Evolutionary conservation across 2,797 vertebrate species (phyloP), one percentile per base, ranked within the genome.

Genomic region (Liparis tanakae): DNA sequence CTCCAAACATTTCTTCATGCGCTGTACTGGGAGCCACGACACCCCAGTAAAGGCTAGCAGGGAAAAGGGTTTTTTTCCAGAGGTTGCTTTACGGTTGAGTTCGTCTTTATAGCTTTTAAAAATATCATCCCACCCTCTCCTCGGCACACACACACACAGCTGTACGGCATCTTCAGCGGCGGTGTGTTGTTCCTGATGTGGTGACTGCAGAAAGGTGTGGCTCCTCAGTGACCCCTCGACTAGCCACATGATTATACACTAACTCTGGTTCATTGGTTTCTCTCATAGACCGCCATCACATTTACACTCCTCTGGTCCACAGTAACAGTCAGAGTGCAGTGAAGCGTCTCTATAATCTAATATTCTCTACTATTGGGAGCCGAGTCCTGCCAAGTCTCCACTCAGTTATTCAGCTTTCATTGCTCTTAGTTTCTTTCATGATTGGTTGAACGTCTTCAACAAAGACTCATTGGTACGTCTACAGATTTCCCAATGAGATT

Each of bases 51-150:
- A 84, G 77, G 53, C 63, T 65, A 43, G 34, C 30, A 67, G 67
- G 67, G 67, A 64, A 76, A 50, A 48, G 62, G 79, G 75, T 67
- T 51, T 50, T 77, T 82, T 84, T 74, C 54, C 68, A 67, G 34
- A 63, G 54, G 70, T 87, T 43, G 30, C 70, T 72, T 84, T 82
- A 75, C 62, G 72, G 54, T 74, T 71, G 73, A 74, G 76, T 63
- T 76, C 64, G 85, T 84, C 71, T 87, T 85, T 82, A 73, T 74
- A 65, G 70, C 68, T 74, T 79, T 85, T 68, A 25, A 18, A 58
- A 77, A 74, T 44, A 57, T 75, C 53, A 41, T 56, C 44, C 61
- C 72, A 37, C 62, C 72, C 56, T 83, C 44, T 36, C 17, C 37
- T 67, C 57, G 17, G 44, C 53, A 10, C 66, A 72, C 61, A 10